Base-by-base conservation (phyloP, 2,888 invertebrate species). In the Tiphia femorata region DNA sequence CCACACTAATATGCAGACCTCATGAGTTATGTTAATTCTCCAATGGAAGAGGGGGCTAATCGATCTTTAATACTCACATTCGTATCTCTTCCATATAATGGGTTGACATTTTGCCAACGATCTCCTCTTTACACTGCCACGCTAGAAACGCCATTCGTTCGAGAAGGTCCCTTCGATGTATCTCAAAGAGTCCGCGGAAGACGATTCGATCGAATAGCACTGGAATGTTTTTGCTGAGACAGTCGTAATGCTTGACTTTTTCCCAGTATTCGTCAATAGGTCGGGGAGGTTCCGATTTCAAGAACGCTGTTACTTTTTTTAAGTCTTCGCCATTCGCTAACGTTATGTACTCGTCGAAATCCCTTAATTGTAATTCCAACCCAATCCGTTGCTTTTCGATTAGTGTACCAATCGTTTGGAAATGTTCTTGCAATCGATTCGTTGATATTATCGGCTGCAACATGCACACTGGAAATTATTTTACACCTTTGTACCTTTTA, bases 171-270 rank as follows among this genome's bases (percentile, higher is more conserved):
- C 87, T 89, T 50, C 96, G 88, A 81, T 94, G 91, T 80, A 97
- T 90, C 76, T 93, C 91, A 79, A 94, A 97, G 85, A 96, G 89
- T 6, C 95, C 95, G 76, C 93, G 90, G 14, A 90, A 88, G 14
- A 92, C 87, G 0, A 91, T 90, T 57, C 90, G 88, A 65, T 90
- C 88, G 35, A 77, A 78, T 40, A 74, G 72, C 1, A 73, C 83
- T 1, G 90, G 88, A 57, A 93, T 90, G 53, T 87, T 87, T 48
- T 86, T 86, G 37, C 89, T 87, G 17, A 91, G 81, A n/a, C 86
- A 83, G 37, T 89, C 87, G 68, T 89, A 92, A 63, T 87, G 86
- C 3, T 87, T 83, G 2, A 92, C 86, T 68, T 89, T 86, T 0
- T 81, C 84, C 35, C 87, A 87, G 71, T 87, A 92, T 49, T 89